Conservation (phyloP, 2,888 invertebrate species). For the Amiota minor region DNA sequence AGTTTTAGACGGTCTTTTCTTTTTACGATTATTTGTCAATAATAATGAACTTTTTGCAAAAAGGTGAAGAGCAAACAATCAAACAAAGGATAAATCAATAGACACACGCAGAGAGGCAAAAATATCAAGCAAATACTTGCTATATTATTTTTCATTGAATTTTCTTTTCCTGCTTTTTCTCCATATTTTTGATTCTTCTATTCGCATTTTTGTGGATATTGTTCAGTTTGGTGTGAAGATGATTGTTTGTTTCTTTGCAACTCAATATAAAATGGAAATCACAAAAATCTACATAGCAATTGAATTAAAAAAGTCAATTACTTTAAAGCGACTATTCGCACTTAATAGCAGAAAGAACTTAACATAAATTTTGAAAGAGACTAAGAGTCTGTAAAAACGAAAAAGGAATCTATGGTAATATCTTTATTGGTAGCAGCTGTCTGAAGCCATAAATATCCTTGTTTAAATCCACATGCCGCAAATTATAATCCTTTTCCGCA, state of each 20-base stretch:
- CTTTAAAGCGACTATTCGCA: constrained; percentile 31
- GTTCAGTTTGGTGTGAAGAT: constrained; percentile 19
- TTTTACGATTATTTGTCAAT: constrained; percentile 52
- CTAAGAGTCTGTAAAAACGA: too few species aligned
- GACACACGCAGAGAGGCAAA: background rate
- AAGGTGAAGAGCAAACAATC: background rate
- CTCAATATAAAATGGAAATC: constrained; percentile 51
- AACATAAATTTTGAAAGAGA: too few species aligned
- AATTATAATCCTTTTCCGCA: constrained; percentile 20
- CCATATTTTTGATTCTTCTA: constrained; percentile 45
- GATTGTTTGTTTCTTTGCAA: background rate
- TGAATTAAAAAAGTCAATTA: constrained; percentile 39
- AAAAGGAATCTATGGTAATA: too few species aligned
- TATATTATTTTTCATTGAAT: too few species aligned
- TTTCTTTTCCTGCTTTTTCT: too few species aligned
- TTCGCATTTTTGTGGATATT: constrained; percentile 33
- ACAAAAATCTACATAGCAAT: constrained; percentile 58
- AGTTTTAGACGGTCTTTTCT: constrained; percentile 19
- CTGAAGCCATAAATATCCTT: too few species aligned
- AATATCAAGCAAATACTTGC: too few species aligned
- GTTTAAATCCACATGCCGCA: background rate
- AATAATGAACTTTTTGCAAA: constrained; percentile 38
- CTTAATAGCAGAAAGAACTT: constrained; percentile 25
- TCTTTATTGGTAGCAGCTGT: too few species aligned
- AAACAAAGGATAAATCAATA: background rate